Evolutionary conservation across 2,888 invertebrate genomes (phyloP).

Genomic region (Stratiomys singularior): DNA sequence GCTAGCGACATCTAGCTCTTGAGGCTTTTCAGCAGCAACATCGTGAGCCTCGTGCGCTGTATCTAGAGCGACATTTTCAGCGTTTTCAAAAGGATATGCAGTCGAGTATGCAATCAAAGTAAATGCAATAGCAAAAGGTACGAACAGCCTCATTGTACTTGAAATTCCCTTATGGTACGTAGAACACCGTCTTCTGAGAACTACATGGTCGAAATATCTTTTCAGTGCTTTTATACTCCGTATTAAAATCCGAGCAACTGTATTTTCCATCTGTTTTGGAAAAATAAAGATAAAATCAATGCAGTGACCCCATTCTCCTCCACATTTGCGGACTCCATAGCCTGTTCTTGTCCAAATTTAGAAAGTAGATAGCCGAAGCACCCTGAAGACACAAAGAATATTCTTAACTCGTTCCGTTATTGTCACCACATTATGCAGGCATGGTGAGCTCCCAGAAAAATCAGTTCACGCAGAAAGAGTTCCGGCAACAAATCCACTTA

Average conservation of each 20-base stretch:
- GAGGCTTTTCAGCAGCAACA: not conserved
- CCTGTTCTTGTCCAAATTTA: too few species aligned
- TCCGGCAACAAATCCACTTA: too few species aligned
- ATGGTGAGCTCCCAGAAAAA: too few species aligned
- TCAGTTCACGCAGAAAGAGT: too few species aligned
- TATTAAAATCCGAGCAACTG: not conserved
- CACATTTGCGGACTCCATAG: too few species aligned
- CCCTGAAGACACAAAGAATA: too few species aligned
- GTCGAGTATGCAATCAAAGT: not conserved
- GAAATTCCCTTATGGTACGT: not conserved
- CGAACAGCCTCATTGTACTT: not conserved
- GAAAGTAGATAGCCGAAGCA: too few species aligned
- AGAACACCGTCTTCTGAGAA: not conserved
- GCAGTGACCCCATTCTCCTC: conserved; percentile 18
- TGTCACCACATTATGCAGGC: too few species aligned
- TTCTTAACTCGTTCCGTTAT: too few species aligned
- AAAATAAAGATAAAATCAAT: not conserved
- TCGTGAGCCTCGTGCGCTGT: conserved; percentile 20
- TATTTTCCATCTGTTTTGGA: not conserved
- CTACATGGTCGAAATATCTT: conserved; percentile 4
- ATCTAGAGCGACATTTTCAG: conserved; percentile 30
- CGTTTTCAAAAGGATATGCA: not conserved
- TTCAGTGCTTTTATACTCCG: conserved; percentile 34
- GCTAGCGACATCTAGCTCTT: not conserved
- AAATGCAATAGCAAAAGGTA: not conserved